Percentiles rank a stretch among this genome's conserved stretches.
These are phyloP conservation scores for Micrasema longulum DNA, from an alignment of 1,140 invertebrate genomes.

Conservation along the genomic window DNA sequence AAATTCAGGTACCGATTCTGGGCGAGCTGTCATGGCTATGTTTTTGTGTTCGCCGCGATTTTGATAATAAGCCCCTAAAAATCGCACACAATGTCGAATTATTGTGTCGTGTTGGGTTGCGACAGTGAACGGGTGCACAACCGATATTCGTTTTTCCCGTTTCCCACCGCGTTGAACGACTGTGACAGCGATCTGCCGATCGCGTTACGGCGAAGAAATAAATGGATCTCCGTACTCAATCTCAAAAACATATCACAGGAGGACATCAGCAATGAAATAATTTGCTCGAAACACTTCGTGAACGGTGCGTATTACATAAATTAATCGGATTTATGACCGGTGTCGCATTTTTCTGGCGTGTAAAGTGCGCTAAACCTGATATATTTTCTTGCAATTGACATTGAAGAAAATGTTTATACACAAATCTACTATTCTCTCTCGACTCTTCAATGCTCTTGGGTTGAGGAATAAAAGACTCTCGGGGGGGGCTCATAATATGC, in stretches of 20 bases:
- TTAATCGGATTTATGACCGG: no score
- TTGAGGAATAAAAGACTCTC: no score
- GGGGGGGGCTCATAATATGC: no score
- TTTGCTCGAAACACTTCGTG: slow-evolving; percentile 18
- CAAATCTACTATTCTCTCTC: no score
- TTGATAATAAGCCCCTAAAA: neutral
- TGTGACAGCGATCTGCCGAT: neutral
- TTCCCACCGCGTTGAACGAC: neutral
- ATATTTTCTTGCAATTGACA: no score
- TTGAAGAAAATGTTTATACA: no score
- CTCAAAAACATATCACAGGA: slow-evolving; percentile 4
- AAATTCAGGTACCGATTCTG: no score
- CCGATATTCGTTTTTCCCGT: neutral
- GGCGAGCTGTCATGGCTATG: slow-evolving; percentile 11
- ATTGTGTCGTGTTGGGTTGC: neutral
- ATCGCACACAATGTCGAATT: neutral
- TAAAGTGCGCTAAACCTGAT: no score
- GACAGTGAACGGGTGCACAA: neutral
- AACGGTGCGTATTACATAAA: slow-evolving; percentile 2
- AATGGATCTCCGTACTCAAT: neutral
- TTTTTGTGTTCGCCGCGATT: neutral
- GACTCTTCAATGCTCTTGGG: no score
- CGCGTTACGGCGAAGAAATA: neutral
- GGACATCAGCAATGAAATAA: slow-evolving; percentile 4
- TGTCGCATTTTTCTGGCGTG: no score